A percentile compares a stretch with the other conserved stretches of the same genome.
Evolutionary conservation across 2,888 invertebrate genomes (phyloP).

Genomic region (Standfussiana lucernea): DNA sequence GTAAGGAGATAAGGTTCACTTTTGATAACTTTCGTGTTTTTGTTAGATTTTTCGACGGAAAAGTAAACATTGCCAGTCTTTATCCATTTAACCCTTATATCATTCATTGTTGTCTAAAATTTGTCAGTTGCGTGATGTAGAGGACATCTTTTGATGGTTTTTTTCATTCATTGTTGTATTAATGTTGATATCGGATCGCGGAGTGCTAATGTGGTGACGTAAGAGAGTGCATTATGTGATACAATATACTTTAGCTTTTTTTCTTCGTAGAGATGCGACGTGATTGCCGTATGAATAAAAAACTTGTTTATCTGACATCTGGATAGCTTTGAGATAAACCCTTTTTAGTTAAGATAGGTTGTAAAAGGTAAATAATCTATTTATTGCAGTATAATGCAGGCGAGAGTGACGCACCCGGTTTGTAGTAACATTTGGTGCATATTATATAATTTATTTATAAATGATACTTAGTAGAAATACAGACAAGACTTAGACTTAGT

Average conservation of each 20-base stretch:
- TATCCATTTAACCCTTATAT: slow-evolving; percentile 88
- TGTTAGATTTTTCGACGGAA: slow-evolving; percentile 37
- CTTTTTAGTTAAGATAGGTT: slow-evolving; percentile 62
- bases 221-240: slow-evolving; percentile 70
- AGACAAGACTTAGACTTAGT: too few species aligned
- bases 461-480: background rate
- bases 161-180: slow-evolving; percentile 78
- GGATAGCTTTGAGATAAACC: slow-evolving; percentile 61
- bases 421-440: background rate
- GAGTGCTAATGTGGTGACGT: slow-evolving; percentile 79
- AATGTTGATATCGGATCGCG: slow-evolving; percentile 81
- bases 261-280: slow-evolving; percentile 54
- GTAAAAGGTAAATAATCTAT: slow-evolving; percentile 64
- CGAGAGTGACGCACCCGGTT: slow-evolving; percentile 22
- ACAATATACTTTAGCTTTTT: slow-evolving; percentile 65
- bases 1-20: slow-evolving; percentile 60
- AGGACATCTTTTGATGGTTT: slow-evolving; percentile 75
- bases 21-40: slow-evolving; percentile 51
- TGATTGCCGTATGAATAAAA: slow-evolving; percentile 62
- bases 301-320: slow-evolving; percentile 68
- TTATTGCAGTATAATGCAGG: slow-evolving; percentile 43
- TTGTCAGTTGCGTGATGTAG: slow-evolving; percentile 88
- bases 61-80: slow-evolving; percentile 72
- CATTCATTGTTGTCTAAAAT: slow-evolving; percentile 88
- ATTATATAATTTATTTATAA: background rate